Percentiles rank a stretch among this genome's conserved stretches.
These are phyloP conservation scores for Cochlearius cochlearius DNA, from an alignment of 2,113 vertebrate species.

Conservation along the genomic window DNA sequence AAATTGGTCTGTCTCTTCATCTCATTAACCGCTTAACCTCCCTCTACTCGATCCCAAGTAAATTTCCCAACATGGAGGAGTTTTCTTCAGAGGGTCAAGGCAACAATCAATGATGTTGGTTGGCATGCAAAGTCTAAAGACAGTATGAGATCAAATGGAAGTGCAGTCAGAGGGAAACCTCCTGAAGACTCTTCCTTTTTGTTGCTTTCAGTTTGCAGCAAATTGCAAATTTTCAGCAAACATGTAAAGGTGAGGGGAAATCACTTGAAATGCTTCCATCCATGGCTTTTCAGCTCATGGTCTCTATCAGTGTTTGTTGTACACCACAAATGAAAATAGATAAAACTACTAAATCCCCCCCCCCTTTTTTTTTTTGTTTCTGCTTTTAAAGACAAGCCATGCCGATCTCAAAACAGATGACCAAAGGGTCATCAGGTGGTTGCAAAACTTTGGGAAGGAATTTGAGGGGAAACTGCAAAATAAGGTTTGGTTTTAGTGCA, in stretches of 20 bases:
- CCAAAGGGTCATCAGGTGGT: not conserved
- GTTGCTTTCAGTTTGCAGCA: constrained; percentile 42
- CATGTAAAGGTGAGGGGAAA: constrained; percentile 23
- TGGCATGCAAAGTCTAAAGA: not conserved
- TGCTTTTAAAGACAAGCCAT: not conserved
- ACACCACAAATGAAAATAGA: not conserved
- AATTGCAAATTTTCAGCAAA: constrained; percentile 22
- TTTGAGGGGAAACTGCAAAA: not conserved
- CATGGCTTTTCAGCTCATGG: not conserved
- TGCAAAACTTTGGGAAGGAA: constrained; percentile 13
- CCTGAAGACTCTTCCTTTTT: not conserved
- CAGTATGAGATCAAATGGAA: not conserved
- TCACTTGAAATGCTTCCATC: constrained; percentile 41
- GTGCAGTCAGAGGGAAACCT: not conserved
- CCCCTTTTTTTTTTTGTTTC: not conserved
- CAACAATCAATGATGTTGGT: not conserved
- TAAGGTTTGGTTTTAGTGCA: not conserved
- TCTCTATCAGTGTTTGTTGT: constrained; percentile 2
- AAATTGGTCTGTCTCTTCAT: not conserved
- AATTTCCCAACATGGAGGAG: not conserved
- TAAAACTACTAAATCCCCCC: not conserved
- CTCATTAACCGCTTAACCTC: not conserved
- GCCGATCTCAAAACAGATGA: not conserved
- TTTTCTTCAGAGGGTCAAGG: not conserved
- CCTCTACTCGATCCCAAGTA: not conserved